Evolutionary conservation across 2,113 vertebrate genomes (phyloP).

Genomic region (Hiodon alosoides): DNA sequence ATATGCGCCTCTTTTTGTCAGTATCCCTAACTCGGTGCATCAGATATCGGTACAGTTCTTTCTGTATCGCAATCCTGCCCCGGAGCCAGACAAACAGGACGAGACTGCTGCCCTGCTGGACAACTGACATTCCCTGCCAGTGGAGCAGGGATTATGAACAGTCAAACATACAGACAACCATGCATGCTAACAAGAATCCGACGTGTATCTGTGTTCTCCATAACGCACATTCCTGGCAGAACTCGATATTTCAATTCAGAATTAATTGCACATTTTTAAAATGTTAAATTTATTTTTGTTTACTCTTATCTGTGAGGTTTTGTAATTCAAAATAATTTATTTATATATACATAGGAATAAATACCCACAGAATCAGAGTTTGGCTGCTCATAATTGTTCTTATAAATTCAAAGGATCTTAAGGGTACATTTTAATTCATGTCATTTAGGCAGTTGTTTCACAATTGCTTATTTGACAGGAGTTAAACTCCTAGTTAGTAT

Average conservation of each 20-base stretch:
- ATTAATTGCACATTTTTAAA: no score
- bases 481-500: neutral
- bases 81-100: neutral
- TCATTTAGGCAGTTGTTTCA: neutral
- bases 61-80: constrained; percentile 43
- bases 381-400: no score
- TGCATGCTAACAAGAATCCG: neutral
- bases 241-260: no score
- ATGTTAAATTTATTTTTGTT: constrained; percentile 33
- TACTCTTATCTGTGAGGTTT: constrained; percentile 23
- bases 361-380: neutral
- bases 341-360: neutral
- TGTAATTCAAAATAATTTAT: constrained; percentile 20
- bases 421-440: no score
- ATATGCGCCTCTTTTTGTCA: no score
- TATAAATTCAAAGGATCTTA: no score
- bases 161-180: neutral
- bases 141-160: neutral
- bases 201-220: neutral
- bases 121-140: constrained; percentile 23
- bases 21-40: constrained; percentile 40
- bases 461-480: constrained; percentile 5
- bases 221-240: neutral
- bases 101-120: constrained; percentile 51
- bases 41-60: constrained; percentile 67